Conservation (phyloP, 1,140 invertebrate species). For the Ptiloglossa arizonensis region DNA sequence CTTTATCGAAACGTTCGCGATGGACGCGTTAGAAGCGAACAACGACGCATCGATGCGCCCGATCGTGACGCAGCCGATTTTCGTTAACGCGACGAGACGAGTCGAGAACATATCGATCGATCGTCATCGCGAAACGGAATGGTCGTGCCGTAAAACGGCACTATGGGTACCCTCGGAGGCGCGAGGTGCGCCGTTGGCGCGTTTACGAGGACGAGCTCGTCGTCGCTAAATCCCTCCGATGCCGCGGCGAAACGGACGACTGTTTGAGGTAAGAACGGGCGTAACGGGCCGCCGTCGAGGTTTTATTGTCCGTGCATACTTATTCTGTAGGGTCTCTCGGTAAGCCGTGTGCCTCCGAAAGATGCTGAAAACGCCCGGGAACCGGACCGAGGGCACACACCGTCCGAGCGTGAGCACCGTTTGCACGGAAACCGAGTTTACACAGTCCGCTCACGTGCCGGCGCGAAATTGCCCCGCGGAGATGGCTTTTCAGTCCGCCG, state of each 20-base stretch:
- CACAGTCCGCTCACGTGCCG: constrained; percentile 77
- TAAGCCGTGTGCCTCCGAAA: constrained; percentile 59
- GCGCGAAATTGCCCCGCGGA: constrained; percentile 73
- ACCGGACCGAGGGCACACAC: background rate
- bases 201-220: constrained; percentile 40
- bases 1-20: no score
- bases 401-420: constrained; percentile 57
- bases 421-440: constrained; percentile 69
- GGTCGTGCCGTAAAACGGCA: background rate
- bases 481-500: constrained; percentile 59
- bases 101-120: no score
- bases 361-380: constrained; percentile 29
- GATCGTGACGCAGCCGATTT: no score
- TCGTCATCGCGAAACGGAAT: background rate
- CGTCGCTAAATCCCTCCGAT: constrained; percentile 45
- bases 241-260: constrained; percentile 1
- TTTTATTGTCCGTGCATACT: constrained; percentile 65
- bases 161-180: background rate
- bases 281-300: constrained; percentile 53
- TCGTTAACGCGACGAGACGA: no score
- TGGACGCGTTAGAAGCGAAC: background rate
- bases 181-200: background rate
- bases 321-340: constrained; percentile 59
- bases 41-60: background rate
- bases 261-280: constrained; percentile 57